Base-by-base conservation (phyloP, 2,113 vertebrate genomes). In the Procapra przewalskii region DNA sequence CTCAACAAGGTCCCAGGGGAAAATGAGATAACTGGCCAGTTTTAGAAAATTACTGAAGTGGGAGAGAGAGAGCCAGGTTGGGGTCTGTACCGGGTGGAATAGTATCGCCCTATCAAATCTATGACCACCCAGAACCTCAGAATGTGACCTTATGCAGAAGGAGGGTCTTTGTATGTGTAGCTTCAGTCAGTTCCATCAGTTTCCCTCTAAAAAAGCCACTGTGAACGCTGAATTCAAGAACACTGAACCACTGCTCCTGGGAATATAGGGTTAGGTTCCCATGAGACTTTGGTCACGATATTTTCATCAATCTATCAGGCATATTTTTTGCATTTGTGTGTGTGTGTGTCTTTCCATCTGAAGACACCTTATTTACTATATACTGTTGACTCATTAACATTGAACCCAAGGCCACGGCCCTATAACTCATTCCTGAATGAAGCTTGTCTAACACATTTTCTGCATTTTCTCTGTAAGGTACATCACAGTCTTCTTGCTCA, bases 111-210 rank as follows among this genome's bases (percentile, higher is more conserved):
- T 48, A 17, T 40, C n/a, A 45, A 88, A 52, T 52, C 27, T 45
- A 25, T 3, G 31, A 40, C 10, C 4, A 16, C 21, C 29, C 48
- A 6, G 75, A 93, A 91, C 16, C 31, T 59, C 50, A 71, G 50
- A 60, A 59, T 59, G n/a, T 17, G 36, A 71, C 23, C 14, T 50
- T 31, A 40, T 55, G 45, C 31, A 43, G 5, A 85, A 84, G 79
- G 0, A 60, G 31, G 14, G 4, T 55, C 82, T 93, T 45, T 36
- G 19, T 12, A 11, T 36, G 14, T 45, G 1, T 59, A 50, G 60
- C 45, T 90, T 71, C 21, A 9, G 19, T 33, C 40, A 7, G 0
- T 59, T 54, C 54, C 3, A 0, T 17, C 3, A 40, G 8, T 64
- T 36, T 15, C 1, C 5, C 29, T 67, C 62, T 67, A 40, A 31